Percentiles rank a stretch among this genome's conserved stretches.
phyloP scores from a whole-genome alignment of 2,888 invertebrate species.

The Xestobium rufovillosum region DNA sequence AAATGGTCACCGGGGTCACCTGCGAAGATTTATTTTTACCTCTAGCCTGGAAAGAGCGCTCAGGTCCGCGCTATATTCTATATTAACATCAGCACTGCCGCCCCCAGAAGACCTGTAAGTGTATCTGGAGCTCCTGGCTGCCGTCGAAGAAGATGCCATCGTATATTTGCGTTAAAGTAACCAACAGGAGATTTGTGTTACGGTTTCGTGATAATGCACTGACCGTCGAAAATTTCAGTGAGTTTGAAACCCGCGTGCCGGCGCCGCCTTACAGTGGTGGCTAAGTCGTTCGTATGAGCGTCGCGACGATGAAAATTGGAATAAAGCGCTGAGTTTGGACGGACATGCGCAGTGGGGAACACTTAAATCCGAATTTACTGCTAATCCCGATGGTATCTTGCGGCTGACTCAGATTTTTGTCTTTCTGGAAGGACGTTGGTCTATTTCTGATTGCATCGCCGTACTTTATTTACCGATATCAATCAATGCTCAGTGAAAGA shows the following conservation, averaged over 20 bases:
- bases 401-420: constrained; percentile 33
- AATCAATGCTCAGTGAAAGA: too few relatives aligned
- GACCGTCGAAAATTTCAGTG: constrained; percentile 39
- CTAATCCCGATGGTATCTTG: constrained; percentile 27
- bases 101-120: constrained; percentile 82
- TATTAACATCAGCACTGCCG: constrained; percentile 77
- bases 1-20: too few relatives aligned
- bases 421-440: constrained; percentile 34
- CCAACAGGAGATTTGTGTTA: constrained; percentile 9
- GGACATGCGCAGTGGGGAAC: constrained; percentile 30
- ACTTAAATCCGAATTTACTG: constrained; percentile 11
- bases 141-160: constrained; percentile 30
- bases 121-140: constrained; percentile 78
- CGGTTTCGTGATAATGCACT: constrained; percentile 31
- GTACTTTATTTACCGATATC: too few relatives aligned
- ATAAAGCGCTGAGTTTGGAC: constrained; percentile 30
- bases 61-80: constrained; percentile 91
- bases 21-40: constrained; percentile 62
- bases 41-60: constrained; percentile 92
- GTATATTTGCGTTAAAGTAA: constrained; percentile 11
- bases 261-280: constrained; percentile 53
- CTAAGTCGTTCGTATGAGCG: constrained; percentile 54
- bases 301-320: constrained; percentile 40
- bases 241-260: constrained; percentile 43
- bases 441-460: constrained; percentile 30